Evolutionary conservation across 2,888 invertebrate genomes (phyloP), one percentile per base, ranked within the genome.

Genomic region (Campopleginae sp.): DNA sequence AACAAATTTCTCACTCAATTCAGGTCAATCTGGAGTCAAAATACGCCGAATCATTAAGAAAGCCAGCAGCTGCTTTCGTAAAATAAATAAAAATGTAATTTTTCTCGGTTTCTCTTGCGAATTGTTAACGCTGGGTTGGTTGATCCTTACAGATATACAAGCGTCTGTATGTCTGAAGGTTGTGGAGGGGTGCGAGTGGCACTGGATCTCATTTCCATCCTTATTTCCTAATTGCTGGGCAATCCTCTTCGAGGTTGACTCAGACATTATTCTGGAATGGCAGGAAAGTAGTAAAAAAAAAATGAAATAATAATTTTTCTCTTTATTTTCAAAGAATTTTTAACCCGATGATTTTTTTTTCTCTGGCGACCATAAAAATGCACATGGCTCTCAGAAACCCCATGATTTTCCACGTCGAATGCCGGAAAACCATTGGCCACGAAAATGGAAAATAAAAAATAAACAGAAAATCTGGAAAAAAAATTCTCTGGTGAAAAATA

Each of bases 211-310:
- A 82, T 82, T 82, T 82, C 82, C 82, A 82, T 66, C 33, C 54
- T 82, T 82, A 82, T 82, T 82, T 82, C 82, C 82, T 82, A 72
- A 82, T 77, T 78, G 72, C 65, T 72, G 78, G 77, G 61, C 72
- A 66, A 80, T 80, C 54, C 23, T 12, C 63, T 63, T 51, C 42
- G 48, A 61, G 70, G 42, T 80, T 51, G 58, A 61, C 65, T 33
- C 54, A 31, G 72, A 44, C 51, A 61, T 65, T 71, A 70, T 51
- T 33, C 42, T 38, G 63, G 10, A 14, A 76, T 38, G 6, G 38
- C 10, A 48, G 33, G 46, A 76, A 38, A 76, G 19, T 14, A 6
- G 42, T 17, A n/a, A 17, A 66, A 75, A 27, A 68, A 33, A 46
- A 27, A 6, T 74, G 27, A 0, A 12, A 27, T 27, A 27, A 27